Evolutionary conservation across 2,888 invertebrate species (phyloP).

Genomic region (Chloroclysta siterata): DNA sequence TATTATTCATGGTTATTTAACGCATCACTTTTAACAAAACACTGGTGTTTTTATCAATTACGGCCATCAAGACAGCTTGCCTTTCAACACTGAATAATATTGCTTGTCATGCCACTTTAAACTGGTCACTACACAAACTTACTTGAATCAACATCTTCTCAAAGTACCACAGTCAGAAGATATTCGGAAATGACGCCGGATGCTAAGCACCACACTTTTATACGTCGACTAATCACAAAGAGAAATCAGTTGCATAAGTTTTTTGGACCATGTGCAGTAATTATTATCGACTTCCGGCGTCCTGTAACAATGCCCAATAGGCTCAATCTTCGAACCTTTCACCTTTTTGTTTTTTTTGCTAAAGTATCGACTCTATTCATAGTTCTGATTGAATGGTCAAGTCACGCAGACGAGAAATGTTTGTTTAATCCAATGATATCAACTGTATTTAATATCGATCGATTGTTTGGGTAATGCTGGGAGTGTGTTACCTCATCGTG

Average conservation of each 20-base stretch:
- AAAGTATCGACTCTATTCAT: slow-evolving; percentile 41
- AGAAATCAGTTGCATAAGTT: slow-evolving; percentile 58
- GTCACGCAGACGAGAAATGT: slow-evolving; percentile 28
- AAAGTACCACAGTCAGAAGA: slow-evolving; percentile 39
- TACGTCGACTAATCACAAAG: slow-evolving; percentile 54
- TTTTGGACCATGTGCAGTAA: slow-evolving; percentile 49
- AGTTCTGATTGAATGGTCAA: slow-evolving; percentile 35
- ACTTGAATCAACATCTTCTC: slow-evolving; percentile 51
- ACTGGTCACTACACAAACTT: slow-evolving; percentile 40
- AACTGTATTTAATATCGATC: slow-evolving; percentile 33
- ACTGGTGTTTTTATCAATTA: not conserved
- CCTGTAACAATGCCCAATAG: slow-evolving; percentile 49
- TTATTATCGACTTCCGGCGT: slow-evolving; percentile 48
- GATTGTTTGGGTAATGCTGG: slow-evolving; percentile 34
- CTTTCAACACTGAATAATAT: not conserved
- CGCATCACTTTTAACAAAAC: not conserved
- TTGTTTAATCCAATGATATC: slow-evolving; percentile 30
- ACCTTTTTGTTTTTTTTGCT: slow-evolving; percentile 48
- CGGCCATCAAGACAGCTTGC: not conserved
- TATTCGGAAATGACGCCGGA: slow-evolving; percentile 52
- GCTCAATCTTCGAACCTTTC: slow-evolving; percentile 45
- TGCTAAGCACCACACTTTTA: slow-evolving; percentile 53
- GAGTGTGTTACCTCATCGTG: slow-evolving; percentile 26
- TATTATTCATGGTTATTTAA: not conserved
- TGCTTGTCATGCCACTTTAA: slow-evolving; percentile 6